Evolutionary conservation across 2,888 invertebrate species (phyloP), one percentile per base, ranked within the genome.

Genomic region (Alentia gelatinosa): DNA sequence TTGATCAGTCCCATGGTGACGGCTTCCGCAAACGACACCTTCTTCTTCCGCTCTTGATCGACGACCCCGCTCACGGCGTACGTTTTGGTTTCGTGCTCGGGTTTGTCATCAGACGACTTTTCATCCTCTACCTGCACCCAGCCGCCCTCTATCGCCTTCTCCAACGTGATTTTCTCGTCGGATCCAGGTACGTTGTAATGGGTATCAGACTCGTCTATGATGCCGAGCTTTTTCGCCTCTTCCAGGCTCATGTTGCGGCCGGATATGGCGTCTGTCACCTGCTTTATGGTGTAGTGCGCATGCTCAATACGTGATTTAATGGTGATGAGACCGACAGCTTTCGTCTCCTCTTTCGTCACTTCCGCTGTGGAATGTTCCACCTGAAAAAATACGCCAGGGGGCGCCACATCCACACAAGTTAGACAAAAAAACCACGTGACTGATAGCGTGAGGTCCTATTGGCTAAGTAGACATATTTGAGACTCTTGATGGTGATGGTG

Each of bases 1-100:
- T 94, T 93, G n/a, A 94, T 92, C n/a, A 94, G 91, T 0, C 93
- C 93, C n/a, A 90, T 89, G 26, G 75, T 74, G 35, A 94, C 92
- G 19, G 93, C 94, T 74, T 93, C 93, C 9, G 89, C 40, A 90
- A 93, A 93, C 0, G 92, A 91, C 5, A 93, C 89, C 56, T 90
- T 91, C 15, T 84, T 89, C 88, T 91, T 91, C 1, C 23, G 42
- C 37, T 91, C 33, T 90, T 93, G 93, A 83, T 94, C 94, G 26
- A 94, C 93, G 15, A 94, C 94, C 7, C 92, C 92, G 30, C 91
- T 90, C 19, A 94, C 92, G 26, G 93, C 93, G 89, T 92, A 93
- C 19, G 93, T 93, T 40, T 92, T 92, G n/a, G 39, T 89, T 26
- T 92, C 93, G 86, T 75, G 92, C 40, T 90, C 86, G 4, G 84